Evolutionary conservation across 2,113 vertebrate species (phyloP).

Genomic region (Aepyceros melampus): DNA sequence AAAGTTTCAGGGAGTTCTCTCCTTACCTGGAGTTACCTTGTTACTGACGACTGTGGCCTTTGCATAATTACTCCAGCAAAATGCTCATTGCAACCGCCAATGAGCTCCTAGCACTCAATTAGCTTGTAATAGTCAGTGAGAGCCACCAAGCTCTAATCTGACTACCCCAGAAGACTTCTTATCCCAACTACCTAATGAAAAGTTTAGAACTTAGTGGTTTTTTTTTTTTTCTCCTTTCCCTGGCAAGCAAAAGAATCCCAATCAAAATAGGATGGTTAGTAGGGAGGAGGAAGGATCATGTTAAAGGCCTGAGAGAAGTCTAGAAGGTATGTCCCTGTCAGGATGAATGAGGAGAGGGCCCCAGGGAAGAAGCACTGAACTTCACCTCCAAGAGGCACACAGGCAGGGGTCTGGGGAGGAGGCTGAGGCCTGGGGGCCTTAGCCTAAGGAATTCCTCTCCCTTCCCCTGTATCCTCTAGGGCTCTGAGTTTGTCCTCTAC

Average conservation of each 20-base stretch:
- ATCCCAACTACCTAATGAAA: conserved; percentile 70
- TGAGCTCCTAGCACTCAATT: conserved; percentile 63
- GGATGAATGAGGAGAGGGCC: not conserved
- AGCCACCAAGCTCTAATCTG: conserved; percentile 25
- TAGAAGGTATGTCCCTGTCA: not conserved
- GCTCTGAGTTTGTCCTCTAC: not conserved
- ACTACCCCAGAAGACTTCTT: conserved; percentile 66
- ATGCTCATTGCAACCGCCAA: conserved; percentile 28
- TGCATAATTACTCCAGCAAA: conserved; percentile 62
- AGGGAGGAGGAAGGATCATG: not conserved
- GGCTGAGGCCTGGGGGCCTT: no score
- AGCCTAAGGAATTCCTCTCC: not conserved
- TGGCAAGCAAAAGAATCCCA: conserved; percentile 52
- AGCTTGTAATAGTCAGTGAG: conserved; percentile 59
- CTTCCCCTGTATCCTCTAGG: not conserved
- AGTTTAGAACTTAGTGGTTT: conserved; percentile 44
- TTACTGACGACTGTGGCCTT: conserved; percentile 41
- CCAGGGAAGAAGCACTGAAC: not conserved
- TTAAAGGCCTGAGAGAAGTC: not conserved
- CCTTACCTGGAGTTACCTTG: conserved; percentile 63
- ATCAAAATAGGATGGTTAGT: not conserved
- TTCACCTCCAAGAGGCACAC: not conserved
- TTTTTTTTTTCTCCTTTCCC: not conserved
- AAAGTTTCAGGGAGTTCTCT: conserved; percentile 1
- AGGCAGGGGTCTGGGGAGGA: not conserved